These are phyloP conservation scores for Drosophila watanabei DNA, from an alignment of 1,140 invertebrate species.

Conservation along the genomic window DNA sequence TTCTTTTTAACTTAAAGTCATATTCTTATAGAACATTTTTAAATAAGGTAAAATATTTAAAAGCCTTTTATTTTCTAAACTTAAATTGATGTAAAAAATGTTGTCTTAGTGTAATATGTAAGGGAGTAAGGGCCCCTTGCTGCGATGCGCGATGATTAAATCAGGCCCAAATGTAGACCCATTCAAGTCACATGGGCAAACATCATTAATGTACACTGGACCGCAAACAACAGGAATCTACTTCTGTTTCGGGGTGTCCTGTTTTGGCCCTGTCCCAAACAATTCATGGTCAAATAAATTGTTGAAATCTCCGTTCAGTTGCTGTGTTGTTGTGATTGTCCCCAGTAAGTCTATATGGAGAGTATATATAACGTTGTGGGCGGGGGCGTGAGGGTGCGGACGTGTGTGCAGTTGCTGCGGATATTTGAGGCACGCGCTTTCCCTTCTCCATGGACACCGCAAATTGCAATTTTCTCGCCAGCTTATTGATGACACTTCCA, in stretches of 20 bases:
- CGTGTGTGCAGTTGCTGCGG: slow-evolving; percentile 37
- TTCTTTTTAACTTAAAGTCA: background rate
- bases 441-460: slow-evolving; percentile 11
- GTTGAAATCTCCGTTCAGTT: slow-evolving; percentile 21
- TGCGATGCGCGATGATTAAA: slow-evolving; percentile 45
- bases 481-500: slow-evolving; percentile 30
- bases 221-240: slow-evolving; percentile 8
- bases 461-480: slow-evolving; percentile 36
- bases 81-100: background rate
- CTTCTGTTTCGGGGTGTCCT: slow-evolving; percentile 2
- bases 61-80: background rate
- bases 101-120: background rate
- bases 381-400: background rate
- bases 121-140: background rate
- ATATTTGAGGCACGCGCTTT: slow-evolving; percentile 38
- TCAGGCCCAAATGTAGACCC: slow-evolving; percentile 17
- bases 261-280: background rate
- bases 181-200: slow-evolving; percentile 42
- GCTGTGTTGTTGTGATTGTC: slow-evolving; percentile 32
- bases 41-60: background rate
- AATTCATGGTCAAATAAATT: slow-evolving; percentile 19
- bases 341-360: background rate
- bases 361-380: background rate
- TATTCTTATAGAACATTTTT: background rate
- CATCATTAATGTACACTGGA: slow-evolving; percentile 51